Evolutionary conservation across 2,888 invertebrate species (phyloP).

Genomic region (Stenodera caucasica): DNA sequence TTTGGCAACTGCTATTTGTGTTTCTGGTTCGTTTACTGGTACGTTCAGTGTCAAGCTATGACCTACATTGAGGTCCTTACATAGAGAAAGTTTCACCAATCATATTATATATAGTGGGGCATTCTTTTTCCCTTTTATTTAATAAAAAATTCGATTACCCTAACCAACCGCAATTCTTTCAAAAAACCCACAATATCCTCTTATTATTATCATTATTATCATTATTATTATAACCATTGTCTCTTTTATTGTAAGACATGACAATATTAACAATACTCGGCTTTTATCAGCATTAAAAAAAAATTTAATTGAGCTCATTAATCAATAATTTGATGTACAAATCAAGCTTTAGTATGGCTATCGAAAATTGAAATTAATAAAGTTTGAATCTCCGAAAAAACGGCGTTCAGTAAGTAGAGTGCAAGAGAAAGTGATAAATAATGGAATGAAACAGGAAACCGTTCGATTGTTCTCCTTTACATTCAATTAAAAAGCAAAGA

Average conservation of each 20-base stretch:
- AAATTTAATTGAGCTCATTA: too few relatives aligned
- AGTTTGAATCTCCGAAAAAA: neutral
- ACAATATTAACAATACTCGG: too few relatives aligned
- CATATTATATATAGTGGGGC: slow-evolving; percentile 27
- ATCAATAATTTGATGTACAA: too few relatives aligned
- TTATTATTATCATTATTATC: neutral
- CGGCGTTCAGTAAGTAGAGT: neutral
- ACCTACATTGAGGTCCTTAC: slow-evolving; percentile 25
- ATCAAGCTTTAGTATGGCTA: neutral
- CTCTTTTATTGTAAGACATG: too few relatives aligned
- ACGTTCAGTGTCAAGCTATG: slow-evolving; percentile 28
- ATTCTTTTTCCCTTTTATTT: slow-evolving; percentile 33
- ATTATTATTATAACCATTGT: too few relatives aligned
- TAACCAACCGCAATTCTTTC: slow-evolving; percentile 7
- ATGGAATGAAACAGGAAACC: slow-evolving; percentile 15
- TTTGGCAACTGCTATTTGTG: slow-evolving; percentile 28
- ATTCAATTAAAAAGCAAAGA: neutral
- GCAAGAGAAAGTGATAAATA: slow-evolving; percentile 14
- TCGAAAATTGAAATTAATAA: neutral
- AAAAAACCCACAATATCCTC: neutral
- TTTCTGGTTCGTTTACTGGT: slow-evolving; percentile 25
- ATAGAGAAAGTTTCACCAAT: slow-evolving; percentile 31
- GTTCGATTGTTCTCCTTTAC: slow-evolving; percentile 12
- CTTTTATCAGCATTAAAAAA: too few relatives aligned
- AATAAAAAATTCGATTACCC: slow-evolving; percentile 25